These are phyloP conservation scores for Perccottus glenii DNA, from an alignment of 2,113 vertebrate genomes.

Conservation along the genomic window DNA sequence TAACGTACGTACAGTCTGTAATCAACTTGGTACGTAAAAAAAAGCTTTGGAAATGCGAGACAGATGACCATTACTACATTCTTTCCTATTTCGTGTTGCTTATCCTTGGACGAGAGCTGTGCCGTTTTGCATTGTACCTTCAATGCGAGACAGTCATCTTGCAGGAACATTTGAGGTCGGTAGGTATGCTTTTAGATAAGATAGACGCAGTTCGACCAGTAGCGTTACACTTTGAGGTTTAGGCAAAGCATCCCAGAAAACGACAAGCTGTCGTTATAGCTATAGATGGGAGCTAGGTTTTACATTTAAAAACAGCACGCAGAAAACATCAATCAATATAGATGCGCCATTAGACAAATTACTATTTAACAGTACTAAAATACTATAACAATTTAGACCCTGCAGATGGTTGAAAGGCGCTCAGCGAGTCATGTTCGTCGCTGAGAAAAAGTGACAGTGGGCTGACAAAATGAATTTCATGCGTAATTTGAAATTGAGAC, in stretches of 20 bases:
- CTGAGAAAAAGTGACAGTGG: neutral
- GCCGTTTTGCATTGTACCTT: neutral
- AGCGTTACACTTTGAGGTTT: neutral
- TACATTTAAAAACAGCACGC: neutral
- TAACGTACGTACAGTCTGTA: neutral
- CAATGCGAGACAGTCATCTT: neutral
- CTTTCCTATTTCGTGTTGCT: neutral
- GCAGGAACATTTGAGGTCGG: neutral
- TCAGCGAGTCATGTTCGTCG: too few species aligned
- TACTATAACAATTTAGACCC: too few species aligned
- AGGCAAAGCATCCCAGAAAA: neutral
- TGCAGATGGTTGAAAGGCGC: too few species aligned
- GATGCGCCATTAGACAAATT: neutral
- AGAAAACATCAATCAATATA: neutral
- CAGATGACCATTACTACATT: constrained; percentile 9
- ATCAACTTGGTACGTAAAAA: constrained; percentile 18
- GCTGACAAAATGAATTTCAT: constrained; percentile 1
- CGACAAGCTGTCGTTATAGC: neutral
- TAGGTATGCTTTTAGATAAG: neutral
- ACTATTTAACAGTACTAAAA: too few species aligned
- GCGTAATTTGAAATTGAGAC: neutral
- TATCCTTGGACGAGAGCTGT: constrained; percentile 1
- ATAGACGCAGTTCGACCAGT: neutral
- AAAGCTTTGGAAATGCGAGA: constrained; percentile 15
- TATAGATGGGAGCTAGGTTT: neutral